Evolutionary conservation across 1,140 invertebrate genomes (phyloP).

Genomic region (Stegodyphus dumicola): DNA sequence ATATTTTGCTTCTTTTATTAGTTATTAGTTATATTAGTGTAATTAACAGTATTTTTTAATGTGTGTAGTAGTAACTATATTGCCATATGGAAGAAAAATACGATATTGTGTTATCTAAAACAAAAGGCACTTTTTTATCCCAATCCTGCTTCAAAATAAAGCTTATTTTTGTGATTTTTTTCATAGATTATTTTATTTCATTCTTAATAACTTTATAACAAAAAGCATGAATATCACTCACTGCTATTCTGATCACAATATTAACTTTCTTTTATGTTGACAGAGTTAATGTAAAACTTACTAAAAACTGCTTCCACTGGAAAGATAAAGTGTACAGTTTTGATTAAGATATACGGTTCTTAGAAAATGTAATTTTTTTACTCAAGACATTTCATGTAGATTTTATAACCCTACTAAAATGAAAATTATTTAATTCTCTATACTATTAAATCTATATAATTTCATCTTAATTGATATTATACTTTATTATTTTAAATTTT

Average conservation of each 20-base stretch:
- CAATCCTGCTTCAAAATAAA: constrained; percentile 17
- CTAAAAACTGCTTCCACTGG: neutral
- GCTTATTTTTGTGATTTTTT: constrained; percentile 33
- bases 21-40: too few species aligned
- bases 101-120: neutral
- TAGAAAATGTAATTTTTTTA: constrained; percentile 26
- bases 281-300: neutral
- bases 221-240: constrained; percentile 6
- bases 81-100: too few species aligned
- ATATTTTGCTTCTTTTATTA: too few species aligned
- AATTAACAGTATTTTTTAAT: too few species aligned
- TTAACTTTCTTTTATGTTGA: neutral
- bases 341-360: constrained; percentile 32
- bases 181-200: constrained; percentile 4
- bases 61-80: too few species aligned
- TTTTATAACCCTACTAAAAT: constrained; percentile 2
- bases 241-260: constrained; percentile 18
- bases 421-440: neutral
- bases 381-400: constrained; percentile 21
- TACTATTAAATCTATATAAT: neutral
- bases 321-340: constrained; percentile 44
- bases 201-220: constrained; percentile 15
- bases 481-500: neutral
- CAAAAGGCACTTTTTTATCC: constrained; percentile 10
- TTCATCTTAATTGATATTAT: neutral